These are phyloP conservation scores for Lasioglossum vierecki DNA, from an alignment of 2,888 invertebrate genomes.

Conservation along the genomic window DNA sequence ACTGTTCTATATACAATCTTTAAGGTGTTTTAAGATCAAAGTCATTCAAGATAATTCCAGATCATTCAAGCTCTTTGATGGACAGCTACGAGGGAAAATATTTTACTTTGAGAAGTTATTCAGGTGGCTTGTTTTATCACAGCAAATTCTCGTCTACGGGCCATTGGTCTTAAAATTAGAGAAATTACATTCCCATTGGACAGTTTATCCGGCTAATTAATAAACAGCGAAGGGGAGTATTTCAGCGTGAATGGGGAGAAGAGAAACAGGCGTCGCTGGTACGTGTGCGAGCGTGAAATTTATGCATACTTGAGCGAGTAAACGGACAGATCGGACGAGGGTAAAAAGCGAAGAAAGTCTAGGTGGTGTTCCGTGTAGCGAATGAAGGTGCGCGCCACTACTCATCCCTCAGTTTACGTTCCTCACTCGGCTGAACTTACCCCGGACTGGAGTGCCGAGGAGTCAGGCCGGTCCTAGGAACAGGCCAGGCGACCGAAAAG, in stretches of 20 bases:
- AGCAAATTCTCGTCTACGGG: background rate
- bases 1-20: no score
- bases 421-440: conserved; percentile 38
- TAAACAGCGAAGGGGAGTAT: background rate
- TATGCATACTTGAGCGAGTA: conserved; percentile 70
- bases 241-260: background rate
- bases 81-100: no score
- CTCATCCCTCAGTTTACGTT: conserved; percentile 33
- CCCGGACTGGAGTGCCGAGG: conserved; percentile 23
- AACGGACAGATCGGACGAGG: conserved; percentile 52
- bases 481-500: conserved; percentile 52
- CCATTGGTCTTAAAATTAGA: background rate
- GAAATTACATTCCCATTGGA: background rate
- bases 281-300: conserved; percentile 68
- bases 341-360: conserved; percentile 68
- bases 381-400: conserved; percentile 18
- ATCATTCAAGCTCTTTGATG: no score
- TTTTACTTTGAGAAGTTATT: no score
- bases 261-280: conserved; percentile 39
- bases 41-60: no score
- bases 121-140: background rate
- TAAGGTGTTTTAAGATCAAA: no score
- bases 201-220: conserved; percentile 11
- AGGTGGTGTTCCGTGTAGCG: conserved; percentile 14
- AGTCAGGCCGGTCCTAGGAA: conserved; percentile 29